phyloP scores from a whole-genome alignment of 1,140 invertebrate species.

The Drosophila pseudoobscura region DNA sequence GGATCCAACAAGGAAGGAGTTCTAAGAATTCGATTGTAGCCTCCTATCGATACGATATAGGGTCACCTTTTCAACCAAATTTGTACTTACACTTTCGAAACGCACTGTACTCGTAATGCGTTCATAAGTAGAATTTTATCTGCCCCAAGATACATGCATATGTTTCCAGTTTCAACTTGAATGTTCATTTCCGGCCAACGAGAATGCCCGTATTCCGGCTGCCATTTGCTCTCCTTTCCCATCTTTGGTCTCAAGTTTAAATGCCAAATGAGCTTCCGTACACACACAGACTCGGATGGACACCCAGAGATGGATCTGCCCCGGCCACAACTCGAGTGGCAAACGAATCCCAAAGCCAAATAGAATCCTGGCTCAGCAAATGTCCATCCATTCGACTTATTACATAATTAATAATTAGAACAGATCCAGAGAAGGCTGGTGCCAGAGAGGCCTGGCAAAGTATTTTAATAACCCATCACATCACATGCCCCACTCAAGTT shows the following conservation, averaged over 20 bases:
- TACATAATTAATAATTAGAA: slow-evolving; percentile 78
- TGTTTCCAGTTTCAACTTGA: slow-evolving; percentile 18
- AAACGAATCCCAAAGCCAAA: slow-evolving; percentile 46
- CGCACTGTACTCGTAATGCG: no score
- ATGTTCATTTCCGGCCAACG: slow-evolving; percentile 29
- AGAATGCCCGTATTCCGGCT: background rate
- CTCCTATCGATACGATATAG: no score
- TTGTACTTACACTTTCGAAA: no score
- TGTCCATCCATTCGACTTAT: slow-evolving; percentile 57
- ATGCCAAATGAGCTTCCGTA: slow-evolving; percentile 44
- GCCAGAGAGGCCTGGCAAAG: slow-evolving; percentile 18
- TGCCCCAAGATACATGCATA: background rate
- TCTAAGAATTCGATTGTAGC: no score
- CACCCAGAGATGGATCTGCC: no score
- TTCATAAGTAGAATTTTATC: background rate
- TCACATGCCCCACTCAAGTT: slow-evolving; percentile 23
- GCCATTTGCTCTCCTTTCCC: background rate
- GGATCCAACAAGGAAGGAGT: no score
- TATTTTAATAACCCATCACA: slow-evolving; percentile 72
- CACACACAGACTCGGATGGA: background rate
- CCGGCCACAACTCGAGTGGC: slow-evolving; percentile 14
- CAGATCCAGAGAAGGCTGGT: background rate
- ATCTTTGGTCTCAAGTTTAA: slow-evolving; percentile 15
- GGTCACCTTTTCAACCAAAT: no score
- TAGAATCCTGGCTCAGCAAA: slow-evolving; percentile 41